A percentile compares a stretch with the other conserved stretches of the same genome.
These are phyloP conservation scores for Argyrosomus regius DNA, from an alignment of 2,797 vertebrate genomes.

Conservation along the genomic window DNA sequence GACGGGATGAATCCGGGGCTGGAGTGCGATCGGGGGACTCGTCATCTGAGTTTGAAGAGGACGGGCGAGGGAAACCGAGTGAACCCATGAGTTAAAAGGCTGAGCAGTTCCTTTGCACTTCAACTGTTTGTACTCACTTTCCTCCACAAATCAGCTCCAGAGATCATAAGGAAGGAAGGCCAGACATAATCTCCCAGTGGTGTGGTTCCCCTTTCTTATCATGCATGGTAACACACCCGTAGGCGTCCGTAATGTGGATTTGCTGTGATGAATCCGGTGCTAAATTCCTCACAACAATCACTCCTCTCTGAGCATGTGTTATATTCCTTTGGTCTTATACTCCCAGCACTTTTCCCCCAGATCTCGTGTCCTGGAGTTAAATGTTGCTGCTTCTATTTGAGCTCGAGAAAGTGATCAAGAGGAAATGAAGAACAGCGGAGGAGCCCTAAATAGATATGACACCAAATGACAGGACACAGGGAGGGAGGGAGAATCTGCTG, in stretches of 20 bases:
- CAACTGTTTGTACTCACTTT: constrained; percentile 14
- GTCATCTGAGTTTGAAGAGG: constrained; percentile 58
- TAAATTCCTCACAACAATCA: constrained; percentile 24
- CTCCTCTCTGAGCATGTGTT: constrained; percentile 21
- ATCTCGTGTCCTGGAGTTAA: constrained; percentile 42
- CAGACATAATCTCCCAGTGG: constrained; percentile 29
- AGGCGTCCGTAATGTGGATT: neutral
- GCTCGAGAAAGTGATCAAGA: constrained; percentile 52
- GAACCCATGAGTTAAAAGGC: constrained; percentile 73
- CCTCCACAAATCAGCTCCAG: constrained; percentile 28
- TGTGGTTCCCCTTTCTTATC: constrained; percentile 16
- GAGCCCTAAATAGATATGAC: constrained; percentile 82
- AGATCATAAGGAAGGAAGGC: constrained; percentile 33
- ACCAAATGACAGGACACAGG: constrained; percentile 63
- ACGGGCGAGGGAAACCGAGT: constrained; percentile 29
- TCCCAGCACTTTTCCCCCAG: constrained; percentile 17
- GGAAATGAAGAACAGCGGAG: constrained; percentile 64
- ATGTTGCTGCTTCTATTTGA: constrained; percentile 62
- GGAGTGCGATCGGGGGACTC: constrained; percentile 47
- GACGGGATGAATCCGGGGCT: constrained; percentile 72
- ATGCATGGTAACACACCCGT: neutral
- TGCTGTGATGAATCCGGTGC: constrained; percentile 23
- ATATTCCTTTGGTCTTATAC: constrained; percentile 33
- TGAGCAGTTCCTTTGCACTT: constrained; percentile 21
- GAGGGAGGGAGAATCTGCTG: constrained; percentile 68